These are phyloP conservation scores for Zootoca vivipara DNA, from an alignment of 2,113 vertebrate species.

Conservation along the genomic window DNA sequence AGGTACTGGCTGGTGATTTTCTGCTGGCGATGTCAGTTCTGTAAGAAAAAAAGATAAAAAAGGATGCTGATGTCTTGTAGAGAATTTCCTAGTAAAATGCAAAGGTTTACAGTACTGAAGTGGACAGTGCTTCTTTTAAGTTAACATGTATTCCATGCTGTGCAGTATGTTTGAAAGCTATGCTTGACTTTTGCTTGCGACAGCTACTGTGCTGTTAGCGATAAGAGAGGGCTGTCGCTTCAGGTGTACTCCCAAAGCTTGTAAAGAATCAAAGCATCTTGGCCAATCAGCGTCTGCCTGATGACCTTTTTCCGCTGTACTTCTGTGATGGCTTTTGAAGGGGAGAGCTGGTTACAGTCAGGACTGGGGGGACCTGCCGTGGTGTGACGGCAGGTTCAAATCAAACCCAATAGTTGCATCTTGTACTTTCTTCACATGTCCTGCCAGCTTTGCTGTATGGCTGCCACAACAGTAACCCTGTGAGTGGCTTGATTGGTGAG, in stretches of 20 bases:
- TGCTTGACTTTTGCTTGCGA: slow-evolving; percentile 60
- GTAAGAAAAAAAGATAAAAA: slow-evolving; percentile 42
- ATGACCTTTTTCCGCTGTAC: slow-evolving; percentile 82
- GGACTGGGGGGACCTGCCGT: slow-evolving; percentile 67
- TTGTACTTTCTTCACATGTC: slow-evolving; percentile 64
- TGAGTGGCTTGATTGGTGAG: slow-evolving; percentile 79
- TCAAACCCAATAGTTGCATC: slow-evolving; percentile 76
- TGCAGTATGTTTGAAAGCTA: slow-evolving; percentile 53
- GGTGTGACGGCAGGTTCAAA: slow-evolving; percentile 77
- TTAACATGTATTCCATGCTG: slow-evolving; percentile 50
- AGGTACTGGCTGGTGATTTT: slow-evolving; percentile 35
- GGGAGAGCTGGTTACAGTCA: slow-evolving; percentile 81
- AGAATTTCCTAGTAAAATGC: slow-evolving; percentile 56
- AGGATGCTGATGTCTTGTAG: slow-evolving; percentile 57
- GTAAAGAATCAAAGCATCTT: slow-evolving; percentile 67
- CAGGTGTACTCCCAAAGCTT: slow-evolving; percentile 74
- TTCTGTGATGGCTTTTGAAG: slow-evolving; percentile 81
- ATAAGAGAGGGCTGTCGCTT: slow-evolving; percentile 72
- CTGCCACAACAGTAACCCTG: slow-evolving; percentile 80
- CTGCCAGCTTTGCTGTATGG: slow-evolving; percentile 80
- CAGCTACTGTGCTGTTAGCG: slow-evolving; percentile 64
- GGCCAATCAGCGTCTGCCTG: slow-evolving; percentile 73
- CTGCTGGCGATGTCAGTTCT: slow-evolving; percentile 20
- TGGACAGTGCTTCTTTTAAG: slow-evolving; percentile 60
- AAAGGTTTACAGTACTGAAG: slow-evolving; percentile 62